Conservation (phyloP, 30 jellyfish, hydroid and myxozoan genomes). For the Turritopsis rubra region DNA sequence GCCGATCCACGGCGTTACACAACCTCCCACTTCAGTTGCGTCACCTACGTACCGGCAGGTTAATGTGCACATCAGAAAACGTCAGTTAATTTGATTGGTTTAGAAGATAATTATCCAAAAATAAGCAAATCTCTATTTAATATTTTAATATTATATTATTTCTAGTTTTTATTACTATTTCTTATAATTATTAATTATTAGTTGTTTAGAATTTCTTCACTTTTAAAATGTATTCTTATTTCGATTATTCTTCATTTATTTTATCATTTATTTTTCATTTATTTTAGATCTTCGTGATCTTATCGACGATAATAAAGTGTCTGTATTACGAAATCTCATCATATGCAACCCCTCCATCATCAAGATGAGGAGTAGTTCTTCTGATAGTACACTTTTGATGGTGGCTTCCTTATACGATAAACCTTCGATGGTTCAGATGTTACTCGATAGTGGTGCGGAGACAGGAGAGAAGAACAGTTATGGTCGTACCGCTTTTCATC, state of each 20-base stretch:
- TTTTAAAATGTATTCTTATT: no score
- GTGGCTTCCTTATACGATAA: neutral
- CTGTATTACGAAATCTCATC: neutral
- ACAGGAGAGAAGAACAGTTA: neutral
- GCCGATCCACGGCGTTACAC: neutral
- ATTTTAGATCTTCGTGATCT: neutral
- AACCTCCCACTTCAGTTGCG: neutral
- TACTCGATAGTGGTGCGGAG: neutral
- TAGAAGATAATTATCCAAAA: neutral
- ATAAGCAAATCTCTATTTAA: neutral
- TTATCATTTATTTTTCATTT: neutral
- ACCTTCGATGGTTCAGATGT: neutral
- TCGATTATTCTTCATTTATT: neutral
- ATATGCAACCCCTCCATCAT: neutral
- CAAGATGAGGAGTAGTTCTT: neutral
- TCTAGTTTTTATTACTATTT: no score
- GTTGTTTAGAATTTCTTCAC: neutral
- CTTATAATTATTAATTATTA: no score
- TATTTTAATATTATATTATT: no score
- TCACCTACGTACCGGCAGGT: neutral
- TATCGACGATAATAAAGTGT: neutral
- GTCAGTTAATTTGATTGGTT: neutral
- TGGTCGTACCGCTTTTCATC: neutral
- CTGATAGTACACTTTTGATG: neutral
- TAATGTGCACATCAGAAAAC: neutral